These are phyloP conservation scores for Plagiodera versicolora DNA, from an alignment of 2,888 invertebrate genomes.

Conservation along the genomic window DNA sequence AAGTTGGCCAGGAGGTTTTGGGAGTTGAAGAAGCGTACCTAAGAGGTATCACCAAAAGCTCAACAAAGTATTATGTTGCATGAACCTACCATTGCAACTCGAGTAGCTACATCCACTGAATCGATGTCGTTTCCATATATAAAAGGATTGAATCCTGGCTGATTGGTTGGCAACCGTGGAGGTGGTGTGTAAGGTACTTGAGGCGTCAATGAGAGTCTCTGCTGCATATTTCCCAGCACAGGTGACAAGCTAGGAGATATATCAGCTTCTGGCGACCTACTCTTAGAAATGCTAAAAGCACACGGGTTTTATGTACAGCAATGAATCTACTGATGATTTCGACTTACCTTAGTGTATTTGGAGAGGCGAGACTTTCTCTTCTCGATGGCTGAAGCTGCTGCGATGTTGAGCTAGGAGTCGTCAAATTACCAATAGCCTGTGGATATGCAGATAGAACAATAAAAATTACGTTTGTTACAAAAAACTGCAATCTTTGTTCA, in stretches of 20 bases:
- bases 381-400: constrained; percentile 68
- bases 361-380: constrained; percentile 66
- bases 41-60: constrained; percentile 43
- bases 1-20: constrained; percentile 96
- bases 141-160: constrained; percentile 74
- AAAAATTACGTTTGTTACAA: too few relatives aligned
- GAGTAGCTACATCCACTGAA: constrained; percentile 95
- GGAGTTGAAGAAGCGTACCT: constrained; percentile 97
- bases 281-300: constrained; percentile 24
- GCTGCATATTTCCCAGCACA: constrained; percentile 34
- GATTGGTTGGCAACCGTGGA: constrained; percentile 56
- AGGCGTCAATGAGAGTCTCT: constrained; percentile 40
- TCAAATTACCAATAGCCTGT: constrained; percentile 82
- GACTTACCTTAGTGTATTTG: constrained; percentile 54
- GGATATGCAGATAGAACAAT: constrained; percentile 3
- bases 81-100: constrained; percentile 87
- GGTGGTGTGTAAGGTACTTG: constrained; percentile 45
- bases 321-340: too few relatives aligned
- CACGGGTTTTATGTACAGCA: too few relatives aligned
- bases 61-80: too few relatives aligned
- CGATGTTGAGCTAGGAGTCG: constrained; percentile 62
- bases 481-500: too few relatives aligned
- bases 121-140: constrained; percentile 95
- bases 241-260: constrained; percentile 37
- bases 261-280: constrained; percentile 28